Evolutionary conservation across 2,888 invertebrate species (phyloP), one percentile per base, ranked within the genome.

Genomic region (Aquatica leii): DNA sequence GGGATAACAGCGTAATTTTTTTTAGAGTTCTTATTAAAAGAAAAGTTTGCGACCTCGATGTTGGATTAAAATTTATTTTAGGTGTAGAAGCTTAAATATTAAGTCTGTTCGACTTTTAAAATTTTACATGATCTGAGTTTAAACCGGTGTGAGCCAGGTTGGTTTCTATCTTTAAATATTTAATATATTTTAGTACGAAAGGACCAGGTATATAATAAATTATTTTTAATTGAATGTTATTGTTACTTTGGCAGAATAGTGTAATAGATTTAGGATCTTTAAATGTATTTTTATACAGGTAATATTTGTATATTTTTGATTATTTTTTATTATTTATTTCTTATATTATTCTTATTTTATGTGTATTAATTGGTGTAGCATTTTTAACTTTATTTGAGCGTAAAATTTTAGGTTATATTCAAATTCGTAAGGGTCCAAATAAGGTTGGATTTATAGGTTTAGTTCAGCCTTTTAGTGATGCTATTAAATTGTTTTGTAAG

Each of bases 31-130:
- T 78, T 81, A 91, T 91, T 86, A 83, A 84, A 86, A 88, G 85
- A 84, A 86, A 81, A 86, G 89, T 84, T 91, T 91, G 88, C 88
- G 89, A 24, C 24, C 24, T 24, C 24, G 24, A 24, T 24, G 24
- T 24, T 24, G 24, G 24, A 91, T 91, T 91, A 91, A 88, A 85
- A 79, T 85, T 83, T 84, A 86, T 82, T 83, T 85, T 85, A 83
- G 85, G 86, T 85, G 89, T 77, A 90, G 87, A 81, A 83, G 85
- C 85, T 88, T 84, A 85, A 84, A 82, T 82, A 83, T 88, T 89
- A 86, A 85, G 88, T 88, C 89, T 91, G 90, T 91, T 91, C 90
- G 89, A 90, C 89, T 86, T 86, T 90, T 90, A 86, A 89, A 88
- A 86, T 86, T 86, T 90, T 90, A 91, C 90, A 90, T 91, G 90